Percentiles rank a stretch among this genome's conserved stretches.
Evolutionary conservation across 2,888 invertebrate species (phyloP).

Genomic region (Eupithecia abbreviata): DNA sequence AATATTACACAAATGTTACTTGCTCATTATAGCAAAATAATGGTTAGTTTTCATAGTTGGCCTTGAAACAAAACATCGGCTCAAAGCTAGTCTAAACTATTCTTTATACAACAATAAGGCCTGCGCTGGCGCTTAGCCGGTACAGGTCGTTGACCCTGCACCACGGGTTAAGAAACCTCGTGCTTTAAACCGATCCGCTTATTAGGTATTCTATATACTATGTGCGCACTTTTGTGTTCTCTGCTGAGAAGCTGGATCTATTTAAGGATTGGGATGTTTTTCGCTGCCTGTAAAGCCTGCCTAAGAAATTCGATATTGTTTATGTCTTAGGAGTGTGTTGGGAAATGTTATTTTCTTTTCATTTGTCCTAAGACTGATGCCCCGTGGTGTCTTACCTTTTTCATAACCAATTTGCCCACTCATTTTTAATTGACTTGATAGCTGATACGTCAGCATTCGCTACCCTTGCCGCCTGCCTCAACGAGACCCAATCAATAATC

Average conservation of each 20-base stretch:
- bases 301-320: conserved; percentile 23
- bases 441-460: conserved; percentile 11
- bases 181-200: conserved; percentile 80
- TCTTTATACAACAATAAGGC: conserved; percentile 75
- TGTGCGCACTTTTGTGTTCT: conserved; percentile 48
- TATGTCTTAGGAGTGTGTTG: not conserved
- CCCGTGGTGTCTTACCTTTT: not conserved
- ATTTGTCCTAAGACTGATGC: not conserved
- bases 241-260: conserved; percentile 43
- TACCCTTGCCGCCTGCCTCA: conserved; percentile 3
- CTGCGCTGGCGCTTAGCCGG: conserved; percentile 74
- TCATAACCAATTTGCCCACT: not conserved
- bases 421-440: not conserved
- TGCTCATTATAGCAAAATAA: conserved; percentile 28
- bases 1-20: conserved; percentile 1
- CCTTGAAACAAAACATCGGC: conserved; percentile 61
- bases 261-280: conserved; percentile 42
- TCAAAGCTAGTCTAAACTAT: conserved; percentile 58
- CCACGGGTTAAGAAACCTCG: conserved; percentile 75
- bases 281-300: conserved; percentile 27
- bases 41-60: conserved; percentile 52
- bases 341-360: not conserved
- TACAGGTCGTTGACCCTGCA: conserved; percentile 66
- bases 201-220: conserved; percentile 76
- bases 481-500: not conserved